Evolutionary conservation across 2,888 invertebrate species (phyloP).

Genomic region (Ornithoptera alexandrae): DNA sequence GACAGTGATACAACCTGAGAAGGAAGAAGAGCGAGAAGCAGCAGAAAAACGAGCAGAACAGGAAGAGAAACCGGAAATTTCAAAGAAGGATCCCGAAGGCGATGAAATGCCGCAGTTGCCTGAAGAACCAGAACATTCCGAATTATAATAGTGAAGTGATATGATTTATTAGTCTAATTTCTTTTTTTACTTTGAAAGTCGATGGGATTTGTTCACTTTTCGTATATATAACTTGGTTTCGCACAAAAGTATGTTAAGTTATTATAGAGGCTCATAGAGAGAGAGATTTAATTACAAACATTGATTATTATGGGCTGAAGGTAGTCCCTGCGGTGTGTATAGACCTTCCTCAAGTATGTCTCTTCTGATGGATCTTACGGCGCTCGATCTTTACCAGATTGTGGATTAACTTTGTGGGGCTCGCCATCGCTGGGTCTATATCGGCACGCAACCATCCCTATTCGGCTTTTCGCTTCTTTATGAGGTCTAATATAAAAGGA

Average conservation of each 20-base stretch:
- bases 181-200: slow-evolving; percentile 59
- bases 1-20: slow-evolving; percentile 47
- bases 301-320: no score
- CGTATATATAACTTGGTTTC: slow-evolving; percentile 38
- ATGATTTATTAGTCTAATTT: slow-evolving; percentile 71
- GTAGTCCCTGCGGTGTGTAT: no score
- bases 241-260: slow-evolving; percentile 38
- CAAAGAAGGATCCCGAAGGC: slow-evolving; percentile 40
- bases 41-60: slow-evolving; percentile 42
- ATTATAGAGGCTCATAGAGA: slow-evolving; percentile 3
- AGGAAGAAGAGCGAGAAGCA: slow-evolving; percentile 36
- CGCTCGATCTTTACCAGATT: no score
- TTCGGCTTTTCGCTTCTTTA: no score
- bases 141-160: slow-evolving; percentile 70
- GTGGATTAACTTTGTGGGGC: no score
- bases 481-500: no score
- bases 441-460: no score
- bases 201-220: slow-evolving; percentile 64
- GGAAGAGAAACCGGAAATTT: slow-evolving; percentile 47
- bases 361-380: no score
- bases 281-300: no score
- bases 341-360: no score
- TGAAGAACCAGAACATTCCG: slow-evolving; percentile 70
- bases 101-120: slow-evolving; percentile 45
- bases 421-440: no score